A percentile compares a stretch with the other conserved stretches of the same genome.
Evolutionary conservation across 2,888 invertebrate species (phyloP).

Genomic region (Lobophora halterata): DNA sequence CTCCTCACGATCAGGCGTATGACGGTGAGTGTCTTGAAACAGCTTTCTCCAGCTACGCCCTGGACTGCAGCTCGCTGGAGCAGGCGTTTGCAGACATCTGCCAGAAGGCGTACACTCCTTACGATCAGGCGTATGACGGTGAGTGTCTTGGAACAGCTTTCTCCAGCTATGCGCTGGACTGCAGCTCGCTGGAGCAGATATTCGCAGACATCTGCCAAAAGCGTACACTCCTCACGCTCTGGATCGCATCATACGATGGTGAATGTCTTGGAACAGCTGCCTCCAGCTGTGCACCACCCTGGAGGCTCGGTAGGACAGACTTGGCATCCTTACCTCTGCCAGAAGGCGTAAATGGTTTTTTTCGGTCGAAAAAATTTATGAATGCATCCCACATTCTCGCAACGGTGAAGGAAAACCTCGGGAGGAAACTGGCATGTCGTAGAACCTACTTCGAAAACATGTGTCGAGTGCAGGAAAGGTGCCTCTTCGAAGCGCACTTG

Average conservation of each 20-base stretch:
- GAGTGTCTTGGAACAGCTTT: conserved; percentile 8
- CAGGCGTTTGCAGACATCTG: conserved; percentile 82
- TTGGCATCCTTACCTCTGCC: no score
- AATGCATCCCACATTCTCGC: no score
- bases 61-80: conserved; percentile 84
- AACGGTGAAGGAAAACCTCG: no score
- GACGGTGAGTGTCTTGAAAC: conserved; percentile 36
- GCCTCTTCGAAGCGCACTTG: no score
- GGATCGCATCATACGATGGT: conserved; percentile 47
- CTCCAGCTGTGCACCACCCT: conserved; percentile 73
- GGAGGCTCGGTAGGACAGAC: conserved; percentile 83
- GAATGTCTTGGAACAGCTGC: conserved; percentile 8
- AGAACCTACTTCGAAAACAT: no score
- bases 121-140: conserved; percentile 41
- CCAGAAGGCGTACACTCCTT: conserved; percentile 52
- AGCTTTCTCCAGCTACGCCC: conserved; percentile 48
- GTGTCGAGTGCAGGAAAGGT: no score
- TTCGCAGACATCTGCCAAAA: conserved; percentile 78
- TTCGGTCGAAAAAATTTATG: no score
- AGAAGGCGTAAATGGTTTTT: no score
- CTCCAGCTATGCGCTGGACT: conserved; percentile 74
- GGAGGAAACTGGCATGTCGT: no score
- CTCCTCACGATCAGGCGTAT: conserved; percentile 29
- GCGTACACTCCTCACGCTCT: conserved; percentile 45
- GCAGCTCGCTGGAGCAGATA: conserved; percentile 83